Evolutionary conservation across 2,797 vertebrate species (phyloP).

Genomic region (Molossus alvarezi): DNA sequence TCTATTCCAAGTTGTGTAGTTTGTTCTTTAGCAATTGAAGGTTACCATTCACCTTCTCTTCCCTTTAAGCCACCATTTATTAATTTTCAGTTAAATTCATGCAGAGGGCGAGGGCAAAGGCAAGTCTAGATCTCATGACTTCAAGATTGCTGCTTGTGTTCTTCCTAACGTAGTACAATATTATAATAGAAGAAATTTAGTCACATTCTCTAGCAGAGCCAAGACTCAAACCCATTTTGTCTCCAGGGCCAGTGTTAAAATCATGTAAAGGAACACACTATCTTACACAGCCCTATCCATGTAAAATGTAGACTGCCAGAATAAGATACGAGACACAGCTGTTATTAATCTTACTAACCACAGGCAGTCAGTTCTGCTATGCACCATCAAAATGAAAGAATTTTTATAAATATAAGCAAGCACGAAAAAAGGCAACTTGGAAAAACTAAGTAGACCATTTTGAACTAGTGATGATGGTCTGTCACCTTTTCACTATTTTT

Average conservation of each 20-base stretch:
- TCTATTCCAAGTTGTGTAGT: background rate
- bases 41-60: constrained; percentile 49
- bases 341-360: constrained; percentile 73
- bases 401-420: constrained; percentile 26
- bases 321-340: background rate
- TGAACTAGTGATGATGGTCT: constrained; percentile 50
- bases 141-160: background rate
- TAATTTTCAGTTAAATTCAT: background rate
- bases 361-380: constrained; percentile 60
- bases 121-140: background rate
- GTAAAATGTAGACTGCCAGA: constrained; percentile 12
- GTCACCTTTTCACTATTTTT: constrained; percentile 65
- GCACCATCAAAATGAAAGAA: background rate
- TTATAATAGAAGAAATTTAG: background rate
- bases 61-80: background rate
- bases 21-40: background rate
- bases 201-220: background rate
- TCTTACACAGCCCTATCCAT: background rate
- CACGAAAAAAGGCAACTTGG: constrained; percentile 21
- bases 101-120: background rate
- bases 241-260: background rate
- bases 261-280: background rate
- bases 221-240: constrained; percentile 18
- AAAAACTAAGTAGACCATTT: constrained; percentile 45
- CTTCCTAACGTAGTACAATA: background rate